Evolutionary conservation across 1,140 invertebrate genomes (phyloP), one percentile per base, ranked within the genome.

Genomic region (Ceratina calcarata): DNA sequence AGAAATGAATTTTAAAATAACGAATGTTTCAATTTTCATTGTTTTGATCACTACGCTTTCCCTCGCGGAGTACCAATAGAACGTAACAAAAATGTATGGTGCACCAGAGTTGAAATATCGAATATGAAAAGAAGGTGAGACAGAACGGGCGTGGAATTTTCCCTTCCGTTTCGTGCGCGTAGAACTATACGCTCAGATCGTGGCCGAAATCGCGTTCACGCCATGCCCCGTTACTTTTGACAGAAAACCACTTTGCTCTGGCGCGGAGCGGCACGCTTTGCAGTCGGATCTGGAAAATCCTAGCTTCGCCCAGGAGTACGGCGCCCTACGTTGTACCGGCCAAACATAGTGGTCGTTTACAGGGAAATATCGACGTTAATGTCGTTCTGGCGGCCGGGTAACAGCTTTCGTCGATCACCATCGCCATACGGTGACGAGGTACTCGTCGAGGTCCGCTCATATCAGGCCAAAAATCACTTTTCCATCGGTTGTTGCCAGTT

Each of bases 401-500:
- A 86, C 84, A 80, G 81, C 69, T 74, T 80, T 86, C 69, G 68
- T 22, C 51, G 80, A 81, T 71, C 66, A 51, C 49, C 49, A 55
- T 64, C 58, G 58, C 49, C 74, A 73, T 75, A 76, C 78, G 71
- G 65, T 73, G 83, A 81, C 71, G 81, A 81, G 70, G n/a, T 20
- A 55, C 75, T 60, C 65, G 67, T 58, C 73, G 51, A 74, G 49
- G 66, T 27, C 24, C 60, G 37, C 65, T 16, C 55, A 55, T 90
- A 90, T 90, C 89, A 83, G 82, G 67, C 51, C 67, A 82, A 85
- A 86, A 90, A 90, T 89, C 89, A 87, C 78, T 87, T 85, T 78
- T 86, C 67, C 79, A 66, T 73, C 27, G 64, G 22, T 69, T 62
- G 51, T 64, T 60, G 62, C 77, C 60, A 15, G 37, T 45, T 45